A percentile compares a stretch with the other conserved stretches of the same genome.
phyloP scores from a whole-genome alignment of 2,797 vertebrate genomes.

The Pangasius djambal region DNA sequence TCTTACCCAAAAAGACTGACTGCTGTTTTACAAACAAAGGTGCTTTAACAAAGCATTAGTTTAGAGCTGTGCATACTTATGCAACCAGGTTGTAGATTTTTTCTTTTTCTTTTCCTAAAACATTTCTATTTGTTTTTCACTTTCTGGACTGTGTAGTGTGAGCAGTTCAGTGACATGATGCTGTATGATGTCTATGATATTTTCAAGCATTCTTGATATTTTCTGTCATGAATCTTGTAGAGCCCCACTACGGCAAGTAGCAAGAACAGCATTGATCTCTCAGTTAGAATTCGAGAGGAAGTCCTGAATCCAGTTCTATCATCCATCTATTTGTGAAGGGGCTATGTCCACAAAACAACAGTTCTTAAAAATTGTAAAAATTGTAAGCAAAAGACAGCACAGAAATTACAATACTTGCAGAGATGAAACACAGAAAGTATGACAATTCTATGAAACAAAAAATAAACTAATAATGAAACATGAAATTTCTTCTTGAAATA shows the following conservation, averaged over 20 bases:
- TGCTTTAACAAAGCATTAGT: no score
- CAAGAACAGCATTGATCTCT: background rate
- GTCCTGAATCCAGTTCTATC: background rate
- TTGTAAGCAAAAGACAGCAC: background rate
- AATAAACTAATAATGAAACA: background rate
- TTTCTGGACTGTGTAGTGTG: background rate
- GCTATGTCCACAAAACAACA: background rate
- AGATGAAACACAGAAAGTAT: background rate
- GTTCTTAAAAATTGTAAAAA: background rate
- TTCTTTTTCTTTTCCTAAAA: no score
- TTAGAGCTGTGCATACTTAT: no score
- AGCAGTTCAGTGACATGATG: background rate
- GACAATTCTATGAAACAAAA: background rate
- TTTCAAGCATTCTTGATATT: no score
- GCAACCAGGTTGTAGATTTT: no score
- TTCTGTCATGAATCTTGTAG: no score
- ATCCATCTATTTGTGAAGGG: background rate
- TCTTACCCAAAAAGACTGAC: no score
- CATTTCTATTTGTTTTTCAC: no score
- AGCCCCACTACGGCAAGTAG: no score
- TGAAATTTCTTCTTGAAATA: background rate
- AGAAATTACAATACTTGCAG: background rate
- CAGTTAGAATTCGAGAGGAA: background rate
- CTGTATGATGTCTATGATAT: background rate
- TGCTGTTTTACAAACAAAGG: no score